Conservation (phyloP, 2,888 invertebrate species). For the Idaea dimidiata region DNA sequence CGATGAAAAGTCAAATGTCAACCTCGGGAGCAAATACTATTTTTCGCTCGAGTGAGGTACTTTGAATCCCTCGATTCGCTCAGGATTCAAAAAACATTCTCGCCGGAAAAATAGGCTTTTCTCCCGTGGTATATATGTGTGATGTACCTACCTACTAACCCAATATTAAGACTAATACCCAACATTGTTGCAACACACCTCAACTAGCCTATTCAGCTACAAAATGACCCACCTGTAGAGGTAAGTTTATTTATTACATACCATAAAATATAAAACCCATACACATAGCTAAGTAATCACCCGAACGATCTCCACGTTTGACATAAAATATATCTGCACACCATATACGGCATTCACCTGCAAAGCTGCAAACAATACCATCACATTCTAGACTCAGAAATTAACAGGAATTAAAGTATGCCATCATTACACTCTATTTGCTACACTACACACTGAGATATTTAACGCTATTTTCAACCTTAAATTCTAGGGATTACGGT, state of each 20-base stretch:
- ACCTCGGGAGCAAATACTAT: too few species aligned
- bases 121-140: too few species aligned
- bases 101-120: too few species aligned
- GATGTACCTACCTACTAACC: too few species aligned
- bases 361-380: conserved; percentile 19
- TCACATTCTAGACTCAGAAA: conserved; percentile 15
- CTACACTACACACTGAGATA: conserved; percentile 43
- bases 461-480: conserved; percentile 8
- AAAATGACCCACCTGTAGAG: too few species aligned
- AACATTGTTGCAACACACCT: too few species aligned
- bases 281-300: not conserved
- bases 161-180: too few species aligned
- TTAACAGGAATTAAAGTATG: conserved; percentile 33
- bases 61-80: too few species aligned
- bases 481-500: conserved; percentile 7
- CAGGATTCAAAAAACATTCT: too few species aligned
- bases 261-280: not conserved
- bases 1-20: too few species aligned
- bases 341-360: conserved; percentile 18
- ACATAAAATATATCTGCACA: conserved; percentile 10
- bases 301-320: not conserved
- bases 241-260: not conserved
- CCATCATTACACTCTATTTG: conserved; percentile 56
- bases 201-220: too few species aligned
- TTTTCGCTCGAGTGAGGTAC: too few species aligned